A percentile compares a stretch with the other conserved stretches of the same genome.
These are phyloP conservation scores for Archivesica marissinica DNA, from an alignment of 1,140 invertebrate genomes.

Conservation along the genomic window DNA sequence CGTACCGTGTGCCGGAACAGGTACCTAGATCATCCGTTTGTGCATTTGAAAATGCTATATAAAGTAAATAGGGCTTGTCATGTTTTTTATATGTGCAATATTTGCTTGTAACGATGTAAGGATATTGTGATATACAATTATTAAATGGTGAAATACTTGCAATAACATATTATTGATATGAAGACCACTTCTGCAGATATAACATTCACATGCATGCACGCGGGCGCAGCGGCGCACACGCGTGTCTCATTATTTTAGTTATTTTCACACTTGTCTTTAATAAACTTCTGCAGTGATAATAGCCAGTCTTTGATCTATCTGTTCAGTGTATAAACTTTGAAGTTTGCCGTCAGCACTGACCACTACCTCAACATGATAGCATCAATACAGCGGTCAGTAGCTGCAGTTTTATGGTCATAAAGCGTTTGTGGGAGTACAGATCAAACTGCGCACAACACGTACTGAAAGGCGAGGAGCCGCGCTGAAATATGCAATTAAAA, in stretches of 20 bases:
- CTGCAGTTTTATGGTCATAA: conserved; percentile 16
- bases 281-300: conserved; percentile 29
- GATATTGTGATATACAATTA: too few species aligned
- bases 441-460: conserved; percentile 22
- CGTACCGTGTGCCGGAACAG: too few species aligned
- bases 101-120: too few species aligned
- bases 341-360: conserved; percentile 21
- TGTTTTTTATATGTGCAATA: too few species aligned
- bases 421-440: conserved; percentile 13
- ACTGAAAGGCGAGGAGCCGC: not conserved
- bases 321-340: conserved; percentile 33
- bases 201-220: conserved; percentile 10
- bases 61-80: too few species aligned
- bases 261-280: conserved; percentile 20
- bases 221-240: too few species aligned
- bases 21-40: too few species aligned
- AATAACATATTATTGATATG: too few species aligned
- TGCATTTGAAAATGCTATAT: too few species aligned
- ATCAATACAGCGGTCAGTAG: conserved; percentile 9
- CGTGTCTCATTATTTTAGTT: conserved; percentile 23
- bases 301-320: conserved; percentile 30
- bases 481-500: conserved; percentile 34
- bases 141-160: too few species aligned
- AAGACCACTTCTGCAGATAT: too few species aligned
- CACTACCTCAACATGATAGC: conserved; percentile 3